Percentiles rank a stretch among this genome's conserved stretches.
phyloP scores from a whole-genome alignment of 2,888 invertebrate genomes.

The Epsilonema sp. region DNA sequence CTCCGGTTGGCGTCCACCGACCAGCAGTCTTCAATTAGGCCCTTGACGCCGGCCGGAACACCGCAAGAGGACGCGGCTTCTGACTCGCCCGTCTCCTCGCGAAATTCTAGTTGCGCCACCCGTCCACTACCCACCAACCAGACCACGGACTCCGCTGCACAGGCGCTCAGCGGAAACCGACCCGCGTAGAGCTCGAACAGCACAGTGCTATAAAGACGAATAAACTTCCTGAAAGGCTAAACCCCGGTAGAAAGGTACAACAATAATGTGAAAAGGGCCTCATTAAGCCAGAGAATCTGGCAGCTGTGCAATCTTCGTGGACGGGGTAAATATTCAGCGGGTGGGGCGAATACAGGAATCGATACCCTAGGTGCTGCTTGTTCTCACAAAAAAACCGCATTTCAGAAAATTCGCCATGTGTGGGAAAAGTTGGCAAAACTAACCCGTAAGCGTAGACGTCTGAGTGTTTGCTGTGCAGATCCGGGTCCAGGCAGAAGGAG shows the following conservation, averaged over 20 bases:
- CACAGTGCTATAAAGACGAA: constrained; percentile 21
- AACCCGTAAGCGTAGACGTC: constrained; percentile 29
- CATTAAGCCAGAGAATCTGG: too few relatives aligned
- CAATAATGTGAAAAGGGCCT: too few relatives aligned
- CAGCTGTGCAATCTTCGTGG: too few relatives aligned
- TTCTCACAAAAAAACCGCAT: too few relatives aligned
- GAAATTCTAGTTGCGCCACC: constrained; percentile 20
- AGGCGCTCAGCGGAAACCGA: constrained; percentile 17
- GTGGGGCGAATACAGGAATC: too few relatives aligned
- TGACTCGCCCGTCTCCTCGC: constrained; percentile 16
- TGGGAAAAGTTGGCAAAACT: constrained; percentile 8
- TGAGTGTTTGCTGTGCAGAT: constrained; percentile 17
- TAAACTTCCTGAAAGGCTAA: background rate
- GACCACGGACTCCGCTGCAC: constrained; percentile 18
- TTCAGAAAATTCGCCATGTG: too few relatives aligned
- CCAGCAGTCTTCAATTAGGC: constrained; percentile 30
- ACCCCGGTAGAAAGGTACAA: too few relatives aligned
- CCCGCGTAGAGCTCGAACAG: constrained; percentile 23
- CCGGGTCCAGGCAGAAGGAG: constrained; percentile 10
- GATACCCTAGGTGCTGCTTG: too few relatives aligned
- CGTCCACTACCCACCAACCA: constrained; percentile 21
- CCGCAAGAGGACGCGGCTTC: background rate
- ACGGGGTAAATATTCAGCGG: too few relatives aligned
- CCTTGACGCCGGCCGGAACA: constrained; percentile 14
- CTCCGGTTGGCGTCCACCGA: constrained; percentile 20